Base-by-base conservation (phyloP, 2,888 invertebrate species). In the Aradus depressus region DNA sequence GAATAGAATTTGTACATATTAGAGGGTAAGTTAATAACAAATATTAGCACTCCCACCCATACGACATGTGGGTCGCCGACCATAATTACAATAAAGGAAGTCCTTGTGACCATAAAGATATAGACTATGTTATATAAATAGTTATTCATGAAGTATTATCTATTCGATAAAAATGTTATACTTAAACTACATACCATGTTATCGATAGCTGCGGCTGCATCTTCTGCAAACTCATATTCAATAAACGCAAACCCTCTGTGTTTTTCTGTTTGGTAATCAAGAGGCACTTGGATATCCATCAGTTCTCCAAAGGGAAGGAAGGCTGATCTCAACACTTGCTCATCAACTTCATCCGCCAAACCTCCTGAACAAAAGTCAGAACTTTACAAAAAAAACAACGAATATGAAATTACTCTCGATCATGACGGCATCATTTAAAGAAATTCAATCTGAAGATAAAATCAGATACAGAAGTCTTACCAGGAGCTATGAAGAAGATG, bases 291-390 rank as follows among this genome's bases (percentile, higher is more conserved):
- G 38, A 98, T 87, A 67, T 97, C 96, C n/a, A 91, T 81, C 53
- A 98, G 82, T 67, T 98, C 98, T 6, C 98, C 98, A 68, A 98
- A 98, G 2, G 97, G 96, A 61, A 97, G 89, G 65, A 99, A 98
- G 0, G 97, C 97, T 48, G 93, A 91, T 67, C 91, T 89, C 28
- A 98, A 71, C 21, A 91, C 80, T 72, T 96, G 92, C 63, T 96
- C 93, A 62, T 91, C 92, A 0, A 96, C 96, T 72, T 98, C 97
- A 64, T 97, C 91, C 0, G 89, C 84, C 60, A 91, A 70, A 4
- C 90, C 90, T 25, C 91, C 75, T 72, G 47, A 43, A 54, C 51
- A 52, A 4, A 41, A 19, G 51, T 12, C 31, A 10, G 12, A 31
- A 31, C 12, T 10, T 31, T 10, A 31, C 12, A 31, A 10, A 52